These are phyloP conservation scores for Tichodroma muraria DNA, from an alignment of 2,113 vertebrate genomes.

Conservation along the genomic window DNA sequence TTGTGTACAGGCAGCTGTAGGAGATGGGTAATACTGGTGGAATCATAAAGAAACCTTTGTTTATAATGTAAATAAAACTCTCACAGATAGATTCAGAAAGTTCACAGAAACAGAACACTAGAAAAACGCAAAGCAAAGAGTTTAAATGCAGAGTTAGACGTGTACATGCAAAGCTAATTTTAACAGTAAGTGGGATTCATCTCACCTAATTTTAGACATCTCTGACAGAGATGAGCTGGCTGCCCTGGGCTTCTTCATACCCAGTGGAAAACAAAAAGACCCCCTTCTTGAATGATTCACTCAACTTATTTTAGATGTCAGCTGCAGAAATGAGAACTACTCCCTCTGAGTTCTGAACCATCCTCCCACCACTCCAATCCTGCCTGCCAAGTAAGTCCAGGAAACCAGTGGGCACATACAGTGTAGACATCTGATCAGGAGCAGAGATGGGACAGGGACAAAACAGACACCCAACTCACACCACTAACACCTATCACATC, in stretches of 20 bases:
- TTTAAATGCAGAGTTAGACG: background rate
- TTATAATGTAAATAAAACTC: background rate
- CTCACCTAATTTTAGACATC: conserved; percentile 13
- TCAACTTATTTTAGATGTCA: background rate
- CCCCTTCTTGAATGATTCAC: background rate
- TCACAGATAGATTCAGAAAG: background rate
- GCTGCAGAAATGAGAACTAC: background rate
- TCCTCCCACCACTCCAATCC: background rate
- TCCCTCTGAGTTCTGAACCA: background rate
- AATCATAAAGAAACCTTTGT: background rate
- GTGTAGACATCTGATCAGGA: background rate
- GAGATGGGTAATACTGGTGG: background rate
- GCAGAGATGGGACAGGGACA: rapidly evolving
- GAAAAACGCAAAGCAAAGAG: background rate
- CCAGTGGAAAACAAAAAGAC: background rate
- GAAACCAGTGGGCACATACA: background rate
- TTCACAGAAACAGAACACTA: background rate
- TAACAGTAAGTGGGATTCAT: background rate
- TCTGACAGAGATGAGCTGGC: background rate
- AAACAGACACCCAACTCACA: background rate
- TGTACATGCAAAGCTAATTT: background rate
- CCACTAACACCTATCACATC: background rate
- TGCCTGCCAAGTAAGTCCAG: background rate
- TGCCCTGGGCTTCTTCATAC: background rate
- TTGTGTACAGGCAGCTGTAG: background rate